Conservation (phyloP, 2,888 invertebrate genomes). For the Agonopterix subpropinquella region DNA sequence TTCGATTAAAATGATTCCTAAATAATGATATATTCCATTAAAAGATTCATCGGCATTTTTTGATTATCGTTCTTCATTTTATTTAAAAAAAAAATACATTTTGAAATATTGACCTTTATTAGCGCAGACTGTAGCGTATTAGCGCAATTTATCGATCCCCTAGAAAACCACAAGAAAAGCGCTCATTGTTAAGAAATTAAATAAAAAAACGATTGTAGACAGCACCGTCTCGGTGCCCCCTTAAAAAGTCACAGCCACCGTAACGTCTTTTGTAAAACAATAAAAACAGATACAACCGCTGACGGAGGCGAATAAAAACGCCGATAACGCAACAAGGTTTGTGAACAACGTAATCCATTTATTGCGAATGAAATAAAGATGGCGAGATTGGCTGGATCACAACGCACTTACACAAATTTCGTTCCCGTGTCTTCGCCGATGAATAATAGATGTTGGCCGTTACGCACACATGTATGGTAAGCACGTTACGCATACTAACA, state of each 20-base stretch:
- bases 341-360: slow-evolving; percentile 65
- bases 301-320: slow-evolving; percentile 40
- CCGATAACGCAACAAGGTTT: slow-evolving; percentile 50
- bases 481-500: background rate
- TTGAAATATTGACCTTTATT: no score
- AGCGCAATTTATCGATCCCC: no score
- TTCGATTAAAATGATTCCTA: no score
- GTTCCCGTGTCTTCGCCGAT: slow-evolving; percentile 65
- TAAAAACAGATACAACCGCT: slow-evolving; percentile 26
- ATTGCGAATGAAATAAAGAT: slow-evolving; percentile 69
- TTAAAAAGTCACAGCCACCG: background rate
- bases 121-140: no score
- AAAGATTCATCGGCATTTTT: no score
- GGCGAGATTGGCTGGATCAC: slow-evolving; percentile 67
- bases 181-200: no score
- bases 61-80: no score
- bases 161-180: no score
- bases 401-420: slow-evolving; percentile 72
- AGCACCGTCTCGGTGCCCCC: no score
- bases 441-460: slow-evolving; percentile 64
- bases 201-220: no score
- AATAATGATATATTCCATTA: no score
- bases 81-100: no score
- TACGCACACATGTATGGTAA: slow-evolving; percentile 21
- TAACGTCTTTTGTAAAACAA: slow-evolving; percentile 17